Evolutionary conservation across 2,888 invertebrate species (phyloP), one percentile per base, ranked within the genome.

Genomic region (Oxytorus armatus): DNA sequence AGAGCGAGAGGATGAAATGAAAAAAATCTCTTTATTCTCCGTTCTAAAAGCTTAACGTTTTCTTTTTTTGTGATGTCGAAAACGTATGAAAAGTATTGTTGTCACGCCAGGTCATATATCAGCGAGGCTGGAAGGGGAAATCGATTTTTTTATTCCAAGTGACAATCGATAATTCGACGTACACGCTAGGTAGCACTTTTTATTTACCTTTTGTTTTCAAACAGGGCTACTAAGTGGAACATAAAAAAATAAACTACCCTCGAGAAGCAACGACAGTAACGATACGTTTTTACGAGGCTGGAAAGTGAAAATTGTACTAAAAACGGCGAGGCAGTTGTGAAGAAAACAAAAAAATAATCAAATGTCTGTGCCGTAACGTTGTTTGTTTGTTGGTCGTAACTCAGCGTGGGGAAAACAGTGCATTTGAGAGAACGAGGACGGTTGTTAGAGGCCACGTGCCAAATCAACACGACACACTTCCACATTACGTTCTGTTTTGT

Each of bases 381-480:
- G 25, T 44, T 14, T 44, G 3, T 23, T 23, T 51, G 11, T 21
- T 21, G 4, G 21, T 51, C 51, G 51, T 53, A 39, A 44, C 10
- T 44, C 14, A 1, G 47, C 18, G 44, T 16, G 16, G 44, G n/a
- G 7, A 10, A 44, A 44, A 44, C 44, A 44, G 14, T 44, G 44
- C 21, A 68, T 23, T 39, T 51, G 7, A 25, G 21, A 53, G 42
- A 63, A 25, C 18, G 10, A 42, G 23, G 49, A 25, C 47, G 39
- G 47, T 25, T 49, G 14, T n/a, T 44, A 8, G 75, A 44, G 44
- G 61, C 74, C 81, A 81, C 77, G 77, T 77, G 81, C 77, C 81
- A 81, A 74, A 81, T 63, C 16, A 69, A n/a, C 36, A 55, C 23
- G 77, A 73, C 80, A 63, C 16, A 73, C 55, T 69, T 77, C 55